Conservation (phyloP, 2,888 invertebrate genomes). For the Ichneumoninae sp. region DNA sequence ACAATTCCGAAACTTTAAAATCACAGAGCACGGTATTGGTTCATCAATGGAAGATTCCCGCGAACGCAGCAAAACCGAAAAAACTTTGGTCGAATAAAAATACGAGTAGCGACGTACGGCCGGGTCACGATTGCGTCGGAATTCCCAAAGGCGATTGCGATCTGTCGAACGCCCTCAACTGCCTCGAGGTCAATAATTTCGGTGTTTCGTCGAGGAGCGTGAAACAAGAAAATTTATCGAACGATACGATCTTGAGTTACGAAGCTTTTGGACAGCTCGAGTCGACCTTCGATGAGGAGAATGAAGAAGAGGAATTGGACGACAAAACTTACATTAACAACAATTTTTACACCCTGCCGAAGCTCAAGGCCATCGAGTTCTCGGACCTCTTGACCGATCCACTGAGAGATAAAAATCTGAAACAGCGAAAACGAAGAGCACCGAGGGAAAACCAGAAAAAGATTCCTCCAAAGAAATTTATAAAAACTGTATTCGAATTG, state of each 20-base stretch:
- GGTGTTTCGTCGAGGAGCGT: conserved; percentile 39
- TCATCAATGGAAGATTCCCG: not conserved
- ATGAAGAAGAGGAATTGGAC: not conserved
- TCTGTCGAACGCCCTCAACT: not conserved
- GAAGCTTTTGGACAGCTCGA: conserved; percentile 18
- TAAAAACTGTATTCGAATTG: conserved; percentile 69
- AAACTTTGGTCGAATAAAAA: not conserved
- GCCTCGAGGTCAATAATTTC: not conserved
- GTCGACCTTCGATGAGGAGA: not conserved
- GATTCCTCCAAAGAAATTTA: conserved; percentile 12
- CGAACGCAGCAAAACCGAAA: not conserved
- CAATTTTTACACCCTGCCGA: conserved; percentile 30
- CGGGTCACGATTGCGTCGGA: not conserved
- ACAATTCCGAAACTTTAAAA: not conserved
- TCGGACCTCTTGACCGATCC: conserved; percentile 40
- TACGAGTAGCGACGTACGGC: not conserved
- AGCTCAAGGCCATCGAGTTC: conserved; percentile 48
- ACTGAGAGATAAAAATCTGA: not conserved
- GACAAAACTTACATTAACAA: conserved; percentile 9
- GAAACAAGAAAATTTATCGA: conserved; percentile 17
- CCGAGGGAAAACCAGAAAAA: conserved; percentile 2
- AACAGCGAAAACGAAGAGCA: not conserved
- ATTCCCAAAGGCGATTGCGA: not conserved
- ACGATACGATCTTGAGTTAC: not conserved
- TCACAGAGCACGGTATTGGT: not conserved